A percentile compares a stretch with the other conserved stretches of the same genome.
Conservation (phyloP, 2,797 vertebrate genomes). For the Botia kubotai region DNA sequence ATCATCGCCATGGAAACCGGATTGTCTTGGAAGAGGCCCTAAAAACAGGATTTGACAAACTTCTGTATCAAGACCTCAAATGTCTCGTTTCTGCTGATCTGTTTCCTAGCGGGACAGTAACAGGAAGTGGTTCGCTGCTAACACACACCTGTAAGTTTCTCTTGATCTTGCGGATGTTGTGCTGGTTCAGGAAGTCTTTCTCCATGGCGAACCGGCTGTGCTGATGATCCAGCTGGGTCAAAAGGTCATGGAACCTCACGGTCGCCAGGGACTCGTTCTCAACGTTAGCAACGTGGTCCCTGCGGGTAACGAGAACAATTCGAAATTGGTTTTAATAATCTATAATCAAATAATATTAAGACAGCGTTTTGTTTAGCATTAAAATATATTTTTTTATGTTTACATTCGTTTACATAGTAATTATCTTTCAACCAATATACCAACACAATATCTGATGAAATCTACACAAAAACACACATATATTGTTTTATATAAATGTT, state of each 20-base stretch:
- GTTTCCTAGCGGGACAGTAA: background rate
- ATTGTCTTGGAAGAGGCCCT: slow-evolving; percentile 93
- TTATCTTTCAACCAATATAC: too few relatives aligned
- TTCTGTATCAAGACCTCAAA: too few relatives aligned
- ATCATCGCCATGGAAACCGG: slow-evolving; percentile 94
- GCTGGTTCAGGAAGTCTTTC: slow-evolving; percentile 95
- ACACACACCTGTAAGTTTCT: slow-evolving; percentile 91
- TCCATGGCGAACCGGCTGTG: slow-evolving; percentile 93
- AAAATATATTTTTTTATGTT: background rate
- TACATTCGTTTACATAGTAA: background rate
- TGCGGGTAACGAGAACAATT: slow-evolving; percentile 67
- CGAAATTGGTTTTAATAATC: background rate
- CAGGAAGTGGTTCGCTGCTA: background rate
- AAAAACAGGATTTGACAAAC: background rate
- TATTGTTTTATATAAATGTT: too few relatives aligned
- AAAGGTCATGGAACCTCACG: slow-evolving; percentile 90
- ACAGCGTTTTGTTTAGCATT: too few relatives aligned
- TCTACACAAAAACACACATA: too few relatives aligned
- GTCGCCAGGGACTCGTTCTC: slow-evolving; percentile 87
- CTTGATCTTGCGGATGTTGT: slow-evolving; percentile 98
- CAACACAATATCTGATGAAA: too few relatives aligned
- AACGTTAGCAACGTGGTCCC: slow-evolving; percentile 89
- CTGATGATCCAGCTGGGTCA: slow-evolving; percentile 93
- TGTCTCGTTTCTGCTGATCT: background rate
- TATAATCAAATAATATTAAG: too few relatives aligned